Percentiles rank a stretch among this genome's conserved stretches.
These are phyloP conservation scores for Mamestra configurata DNA, from an alignment of 1,140 invertebrate species.

Conservation along the genomic window DNA sequence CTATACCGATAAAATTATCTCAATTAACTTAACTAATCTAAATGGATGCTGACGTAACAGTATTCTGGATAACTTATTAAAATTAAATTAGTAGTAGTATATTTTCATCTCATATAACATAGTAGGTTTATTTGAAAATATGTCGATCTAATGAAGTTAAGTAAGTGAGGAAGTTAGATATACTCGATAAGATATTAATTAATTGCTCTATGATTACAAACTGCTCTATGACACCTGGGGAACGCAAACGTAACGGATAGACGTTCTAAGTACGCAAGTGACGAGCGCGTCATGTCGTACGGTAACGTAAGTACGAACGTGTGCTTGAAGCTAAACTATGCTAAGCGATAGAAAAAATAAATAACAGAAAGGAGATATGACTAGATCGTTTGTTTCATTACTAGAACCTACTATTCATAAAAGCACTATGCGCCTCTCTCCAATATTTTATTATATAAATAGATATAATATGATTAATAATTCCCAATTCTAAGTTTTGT, in stretches of 20 bases:
- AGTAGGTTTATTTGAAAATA: conserved; percentile 50
- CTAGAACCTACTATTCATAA: conserved; percentile 85
- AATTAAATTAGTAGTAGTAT: conserved; percentile 49
- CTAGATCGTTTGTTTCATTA: conserved; percentile 85
- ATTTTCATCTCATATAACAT: conserved; percentile 50
- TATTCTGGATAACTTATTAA: conserved; percentile 88
- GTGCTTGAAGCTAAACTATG: conserved; percentile 88
- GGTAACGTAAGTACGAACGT: conserved; percentile 60
- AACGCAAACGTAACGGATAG: conserved; percentile 51
- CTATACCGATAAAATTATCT: conserved; percentile 72
- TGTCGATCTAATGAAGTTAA: conserved; percentile 52
- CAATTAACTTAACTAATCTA: conserved; percentile 67
- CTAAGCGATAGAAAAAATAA: conserved; percentile 85
- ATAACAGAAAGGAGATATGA: conserved; percentile 86
- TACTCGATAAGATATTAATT: conserved; percentile 35
- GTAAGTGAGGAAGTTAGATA: conserved; percentile 48
- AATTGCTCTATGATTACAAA: conserved; percentile 25
- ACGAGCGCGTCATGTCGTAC: conserved; percentile 22
- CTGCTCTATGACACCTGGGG: conserved; percentile 46
- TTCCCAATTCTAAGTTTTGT: conserved; percentile 82
- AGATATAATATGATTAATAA: conserved; percentile 87
- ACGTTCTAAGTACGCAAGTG: conserved; percentile 29
- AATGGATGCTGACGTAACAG: conserved; percentile 65
- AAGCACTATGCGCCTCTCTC: conserved; percentile 87
- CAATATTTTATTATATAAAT: conserved; percentile 86